These are phyloP conservation scores for Drosophila neocordata DNA, from an alignment of 1,140 invertebrate species.

Conservation along the genomic window DNA sequence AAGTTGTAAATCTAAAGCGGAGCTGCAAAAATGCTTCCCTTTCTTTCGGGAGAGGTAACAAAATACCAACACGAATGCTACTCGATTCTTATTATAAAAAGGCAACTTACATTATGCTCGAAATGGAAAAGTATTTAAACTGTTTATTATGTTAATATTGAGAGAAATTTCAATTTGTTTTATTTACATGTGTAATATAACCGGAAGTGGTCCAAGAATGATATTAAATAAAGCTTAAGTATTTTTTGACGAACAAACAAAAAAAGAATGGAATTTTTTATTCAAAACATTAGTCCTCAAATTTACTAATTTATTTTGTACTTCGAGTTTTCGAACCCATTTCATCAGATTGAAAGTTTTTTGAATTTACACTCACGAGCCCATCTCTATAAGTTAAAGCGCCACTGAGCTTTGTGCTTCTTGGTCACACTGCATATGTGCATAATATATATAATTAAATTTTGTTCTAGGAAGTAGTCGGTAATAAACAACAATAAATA, in stretches of 20 bases:
- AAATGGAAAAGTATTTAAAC: slow-evolving; percentile 49
- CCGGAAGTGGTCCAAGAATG: slow-evolving; percentile 28
- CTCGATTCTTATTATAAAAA: background rate
- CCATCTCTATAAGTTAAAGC: background rate
- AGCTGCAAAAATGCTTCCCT: slow-evolving; percentile 73
- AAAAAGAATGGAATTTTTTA: background rate
- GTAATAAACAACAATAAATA: slow-evolving; percentile 12
- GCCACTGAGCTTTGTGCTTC: background rate
- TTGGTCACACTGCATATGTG: slow-evolving; percentile 3
- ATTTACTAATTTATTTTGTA: background rate
- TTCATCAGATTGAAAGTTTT: too few relatives aligned
- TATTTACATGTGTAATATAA: slow-evolving; percentile 53
- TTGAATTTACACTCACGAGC: background rate
- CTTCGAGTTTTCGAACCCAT: too few relatives aligned
- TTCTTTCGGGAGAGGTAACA: slow-evolving; percentile 74
- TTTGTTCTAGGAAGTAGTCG: background rate
- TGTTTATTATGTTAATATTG: slow-evolving; percentile 22
- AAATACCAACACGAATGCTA: background rate
- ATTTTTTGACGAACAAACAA: slow-evolving; percentile 2
- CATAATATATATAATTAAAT: slow-evolving; percentile 7
- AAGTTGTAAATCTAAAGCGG: slow-evolving; percentile 83
- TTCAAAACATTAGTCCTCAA: too few relatives aligned
- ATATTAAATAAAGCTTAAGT: slow-evolving; percentile 57
- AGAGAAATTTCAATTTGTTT: slow-evolving; percentile 24
- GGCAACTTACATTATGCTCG: slow-evolving; percentile 43